Evolutionary conservation across 2,888 invertebrate genomes (phyloP).

Genomic region (Dioctria linearis): DNA sequence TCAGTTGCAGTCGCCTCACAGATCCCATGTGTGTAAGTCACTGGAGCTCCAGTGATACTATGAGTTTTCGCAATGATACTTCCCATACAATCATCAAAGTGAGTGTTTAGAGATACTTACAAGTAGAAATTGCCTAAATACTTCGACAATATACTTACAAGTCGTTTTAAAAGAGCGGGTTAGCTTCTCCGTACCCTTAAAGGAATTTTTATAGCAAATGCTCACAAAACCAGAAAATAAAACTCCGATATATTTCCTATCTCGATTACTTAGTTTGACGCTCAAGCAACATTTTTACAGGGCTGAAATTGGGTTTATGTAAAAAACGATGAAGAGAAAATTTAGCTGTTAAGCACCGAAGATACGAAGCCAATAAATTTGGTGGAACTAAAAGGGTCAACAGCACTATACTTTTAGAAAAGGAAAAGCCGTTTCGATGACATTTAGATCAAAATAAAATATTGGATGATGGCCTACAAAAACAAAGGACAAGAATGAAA

Average conservation of each 20-base stretch:
- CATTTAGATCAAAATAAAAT: conserved; percentile 58
- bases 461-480: conserved; percentile 56
- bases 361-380: conserved; percentile 43
- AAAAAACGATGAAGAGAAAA: conserved; percentile 39
- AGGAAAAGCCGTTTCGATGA: conserved; percentile 57
- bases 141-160: no score
- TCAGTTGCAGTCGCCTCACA: no score
- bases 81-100: no score
- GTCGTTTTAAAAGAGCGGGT: neutral
- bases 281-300: conserved; percentile 29
- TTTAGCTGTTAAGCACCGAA: conserved; percentile 29
- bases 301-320: conserved; percentile 39
- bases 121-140: no score
- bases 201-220: conserved; percentile 23
- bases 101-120: no score
- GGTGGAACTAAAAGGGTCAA: conserved; percentile 47
- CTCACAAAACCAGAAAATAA: conserved; percentile 44
- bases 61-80: no score
- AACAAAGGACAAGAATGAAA: conserved; percentile 52
- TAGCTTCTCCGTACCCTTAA: neutral
- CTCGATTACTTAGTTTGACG: conserved; percentile 37
- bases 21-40: no score
- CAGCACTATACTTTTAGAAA: conserved; percentile 50
- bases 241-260: conserved; percentile 24
- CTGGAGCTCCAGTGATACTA: no score